Conservation (phyloP, 23 tunicate genomes). For the Clavelina lepadiformis region DNA sequence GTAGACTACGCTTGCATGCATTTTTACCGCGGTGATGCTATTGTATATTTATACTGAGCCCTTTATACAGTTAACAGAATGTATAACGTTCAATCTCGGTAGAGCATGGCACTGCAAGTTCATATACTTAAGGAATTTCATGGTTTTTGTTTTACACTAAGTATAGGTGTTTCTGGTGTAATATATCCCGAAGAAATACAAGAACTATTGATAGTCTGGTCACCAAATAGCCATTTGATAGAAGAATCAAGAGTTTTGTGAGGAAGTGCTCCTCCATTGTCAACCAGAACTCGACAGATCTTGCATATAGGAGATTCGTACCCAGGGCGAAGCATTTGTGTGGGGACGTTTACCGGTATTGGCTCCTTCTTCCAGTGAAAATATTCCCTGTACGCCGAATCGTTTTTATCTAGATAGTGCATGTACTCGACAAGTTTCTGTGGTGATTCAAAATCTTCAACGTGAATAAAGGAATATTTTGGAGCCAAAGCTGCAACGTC, state of each 20-base stretch:
- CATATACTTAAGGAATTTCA: too few relatives aligned
- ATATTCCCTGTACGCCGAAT: conserved; percentile 47
- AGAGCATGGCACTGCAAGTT: too few relatives aligned
- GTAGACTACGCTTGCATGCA: too few relatives aligned
- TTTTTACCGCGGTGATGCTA: too few relatives aligned
- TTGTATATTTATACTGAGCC: too few relatives aligned
- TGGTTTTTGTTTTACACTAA: too few relatives aligned
- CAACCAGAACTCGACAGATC: conserved; percentile 18
- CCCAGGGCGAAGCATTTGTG: conserved; percentile 22
- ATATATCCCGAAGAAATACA: too few relatives aligned
- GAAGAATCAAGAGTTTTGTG: conserved; percentile 19
- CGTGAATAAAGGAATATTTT: conserved; percentile 37
- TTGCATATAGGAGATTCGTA: conserved; percentile 48
- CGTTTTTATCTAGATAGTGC: conserved; percentile 44
- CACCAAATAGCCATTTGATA: conserved; percentile 32
- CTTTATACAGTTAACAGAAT: too few relatives aligned
- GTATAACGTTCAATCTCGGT: too few relatives aligned
- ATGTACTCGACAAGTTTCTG: conserved; percentile 31
- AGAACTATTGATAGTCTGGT: too few relatives aligned
- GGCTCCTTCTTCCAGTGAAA: conserved; percentile 30
- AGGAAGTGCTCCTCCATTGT: conserved; percentile 35
- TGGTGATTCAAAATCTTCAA: conserved; percentile 47
- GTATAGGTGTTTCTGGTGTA: too few relatives aligned
- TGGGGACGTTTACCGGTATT: not conserved
- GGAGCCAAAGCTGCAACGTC: conserved; percentile 67